phyloP scores from a whole-genome alignment of 2,113 vertebrate species.

The Misgurnus anguillicaudatus region DNA sequence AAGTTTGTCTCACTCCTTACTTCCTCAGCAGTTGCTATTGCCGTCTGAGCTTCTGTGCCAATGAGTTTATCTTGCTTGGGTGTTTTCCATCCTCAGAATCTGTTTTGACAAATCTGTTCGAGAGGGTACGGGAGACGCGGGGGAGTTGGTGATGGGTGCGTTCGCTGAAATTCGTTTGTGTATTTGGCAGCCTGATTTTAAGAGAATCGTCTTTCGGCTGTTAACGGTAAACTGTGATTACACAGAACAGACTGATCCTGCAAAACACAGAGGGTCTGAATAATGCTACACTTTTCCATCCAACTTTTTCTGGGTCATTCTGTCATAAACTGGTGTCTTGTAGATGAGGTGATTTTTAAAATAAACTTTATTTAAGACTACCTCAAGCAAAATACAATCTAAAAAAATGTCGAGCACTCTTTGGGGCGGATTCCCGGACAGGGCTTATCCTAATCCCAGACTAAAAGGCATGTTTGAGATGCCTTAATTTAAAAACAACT shows the following conservation, averaged over 20 bases:
- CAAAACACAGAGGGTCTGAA: not conserved
- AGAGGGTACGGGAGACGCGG: not conserved
- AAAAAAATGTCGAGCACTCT: too few species aligned
- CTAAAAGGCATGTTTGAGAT: too few species aligned
- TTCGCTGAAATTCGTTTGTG: not conserved
- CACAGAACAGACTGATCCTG: not conserved
- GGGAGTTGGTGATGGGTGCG: slow-evolving; percentile 11
- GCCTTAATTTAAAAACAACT: too few species aligned
- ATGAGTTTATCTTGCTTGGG: slow-evolving; percentile 40
- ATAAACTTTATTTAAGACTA: too few species aligned
- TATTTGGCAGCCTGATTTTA: slow-evolving; percentile 10
- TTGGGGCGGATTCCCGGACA: too few species aligned
- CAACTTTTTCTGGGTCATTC: not conserved
- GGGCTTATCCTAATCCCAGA: too few species aligned
- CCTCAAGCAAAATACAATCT: too few species aligned
- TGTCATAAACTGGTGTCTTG: not conserved
- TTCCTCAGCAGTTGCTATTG: slow-evolving; percentile 17
- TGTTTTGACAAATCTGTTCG: slow-evolving; percentile 47
- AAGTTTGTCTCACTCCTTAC: slow-evolving; percentile 24
- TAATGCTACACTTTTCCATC: not conserved
- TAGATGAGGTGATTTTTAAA: too few species aligned
- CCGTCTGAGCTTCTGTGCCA: slow-evolving; percentile 23
- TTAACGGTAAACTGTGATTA: slow-evolving; percentile 25
- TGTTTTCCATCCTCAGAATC: slow-evolving; percentile 38
- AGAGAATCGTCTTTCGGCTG: slow-evolving; percentile 23